Evolutionary conservation across 1,140 invertebrate species (phyloP), one percentile per base, ranked within the genome.

Genomic region (Brachionus rubens): DNA sequence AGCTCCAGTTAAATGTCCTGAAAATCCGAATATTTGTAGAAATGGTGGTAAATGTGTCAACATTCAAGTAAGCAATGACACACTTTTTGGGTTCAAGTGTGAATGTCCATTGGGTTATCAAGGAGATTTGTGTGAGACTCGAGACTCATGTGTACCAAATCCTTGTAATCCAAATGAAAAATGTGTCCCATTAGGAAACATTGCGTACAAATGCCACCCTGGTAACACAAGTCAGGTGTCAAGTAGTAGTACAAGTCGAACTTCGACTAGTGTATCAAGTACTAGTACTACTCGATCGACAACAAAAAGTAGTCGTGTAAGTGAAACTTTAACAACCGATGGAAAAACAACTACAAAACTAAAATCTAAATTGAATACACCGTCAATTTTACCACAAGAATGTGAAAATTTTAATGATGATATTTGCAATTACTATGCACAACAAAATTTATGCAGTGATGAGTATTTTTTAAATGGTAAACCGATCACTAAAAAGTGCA

Each of bases 401-500:
- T 65, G 59, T 43, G 21, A 65, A 21, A 65, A 65, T 43, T 65
- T 43, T 26, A 21, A 65, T 43, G 59, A 65, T 24, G 59, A 65
- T 43, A 43, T 65, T 30, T 65, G 59, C 24, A 65, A 65, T 43
- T 65, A 65, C 24, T 65, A 65, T 65, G 59, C 59, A 3, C 59
- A 65, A 26, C 40, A 43, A 6, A 41, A 41, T 26, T 26, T 65
- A 26, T 65, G 59, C 43, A 24, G 36, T 10, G 59, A 65, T 14
- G 59, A 65, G 14, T 65, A 65, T 41, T 65, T 30, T 65, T 19
- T 65, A 43, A 65, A 65, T 65, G 59, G 59, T 10, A 65, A 65
- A 12, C 59, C 59, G 2, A 65, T 65, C 24, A 65, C 59, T 41
- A 41, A 65, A 65, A 24, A 43, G 24, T 65, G 59, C 40, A 41